Evolutionary conservation across 2,888 invertebrate genomes (phyloP).

Genomic region (Andrena praecox): DNA sequence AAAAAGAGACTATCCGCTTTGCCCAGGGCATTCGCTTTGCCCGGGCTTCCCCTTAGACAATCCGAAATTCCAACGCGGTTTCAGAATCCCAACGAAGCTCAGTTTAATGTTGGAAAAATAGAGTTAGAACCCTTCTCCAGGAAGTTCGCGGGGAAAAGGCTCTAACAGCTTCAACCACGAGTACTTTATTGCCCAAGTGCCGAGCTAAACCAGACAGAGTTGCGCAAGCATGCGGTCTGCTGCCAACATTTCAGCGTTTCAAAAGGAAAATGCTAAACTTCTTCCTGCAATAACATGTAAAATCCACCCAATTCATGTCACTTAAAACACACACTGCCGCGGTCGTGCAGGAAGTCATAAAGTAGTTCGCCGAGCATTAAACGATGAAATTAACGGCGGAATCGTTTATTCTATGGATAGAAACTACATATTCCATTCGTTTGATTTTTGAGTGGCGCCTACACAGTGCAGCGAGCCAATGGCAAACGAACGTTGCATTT

Average conservation of each 20-base stretch:
- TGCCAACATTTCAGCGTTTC: not conserved
- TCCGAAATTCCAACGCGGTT: no score
- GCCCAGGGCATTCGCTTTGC: no score
- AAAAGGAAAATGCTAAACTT: not conserved
- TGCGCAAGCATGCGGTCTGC: not conserved
- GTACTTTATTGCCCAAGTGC: not conserved
- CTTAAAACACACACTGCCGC: not conserved
- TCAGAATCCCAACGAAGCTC: no score
- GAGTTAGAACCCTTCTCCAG: no score
- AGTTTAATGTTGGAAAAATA: no score
- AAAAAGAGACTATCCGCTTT: no score
- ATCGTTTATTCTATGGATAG: not conserved
- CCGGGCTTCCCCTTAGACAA: no score
- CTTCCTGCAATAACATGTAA: not conserved
- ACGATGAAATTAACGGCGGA: not conserved
- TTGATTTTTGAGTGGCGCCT: not conserved
- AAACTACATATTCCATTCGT: not conserved
- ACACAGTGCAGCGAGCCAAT: not conserved
- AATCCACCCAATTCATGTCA: slow-evolving; percentile 17
- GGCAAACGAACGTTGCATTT: not conserved
- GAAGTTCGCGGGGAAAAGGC: no score
- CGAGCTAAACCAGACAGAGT: not conserved
- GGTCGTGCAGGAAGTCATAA: not conserved
- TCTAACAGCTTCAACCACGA: not conserved
- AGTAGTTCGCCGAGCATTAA: not conserved